These are phyloP conservation scores for Coenobita brevimanus DNA, from an alignment of 1,140 invertebrate genomes.

Conservation along the genomic window DNA sequence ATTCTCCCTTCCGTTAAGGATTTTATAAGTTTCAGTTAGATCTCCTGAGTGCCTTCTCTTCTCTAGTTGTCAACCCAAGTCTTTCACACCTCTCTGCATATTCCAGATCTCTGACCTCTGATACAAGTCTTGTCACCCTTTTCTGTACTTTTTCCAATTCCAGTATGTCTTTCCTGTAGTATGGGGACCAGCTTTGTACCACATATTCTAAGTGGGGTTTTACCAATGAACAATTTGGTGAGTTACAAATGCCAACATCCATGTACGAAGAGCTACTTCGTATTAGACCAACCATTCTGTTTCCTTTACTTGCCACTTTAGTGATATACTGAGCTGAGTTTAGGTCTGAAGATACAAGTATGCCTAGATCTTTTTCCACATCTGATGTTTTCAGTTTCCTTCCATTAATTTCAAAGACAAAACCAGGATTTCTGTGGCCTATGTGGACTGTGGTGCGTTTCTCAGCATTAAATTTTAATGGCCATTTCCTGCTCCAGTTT, in stretches of 20 bases:
- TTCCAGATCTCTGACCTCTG: too few relatives aligned
- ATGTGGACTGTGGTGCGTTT: slow-evolving; percentile 1
- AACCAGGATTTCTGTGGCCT: background rate
- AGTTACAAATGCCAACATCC: background rate
- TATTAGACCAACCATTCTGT: background rate
- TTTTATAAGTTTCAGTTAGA: too few relatives aligned
- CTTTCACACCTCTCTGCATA: too few relatives aligned
- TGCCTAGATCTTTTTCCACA: background rate
- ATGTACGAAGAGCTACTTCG: background rate
- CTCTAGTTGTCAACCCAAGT: too few relatives aligned
- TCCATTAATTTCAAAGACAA: background rate
- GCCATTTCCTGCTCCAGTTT: background rate
- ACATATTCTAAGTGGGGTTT: background rate
- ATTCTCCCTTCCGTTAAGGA: too few relatives aligned
- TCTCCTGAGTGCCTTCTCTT: too few relatives aligned
- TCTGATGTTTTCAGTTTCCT: background rate
- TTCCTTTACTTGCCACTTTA: background rate
- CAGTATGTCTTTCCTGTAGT: too few relatives aligned
- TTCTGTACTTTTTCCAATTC: slow-evolving; percentile 2
- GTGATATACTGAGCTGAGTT: background rate
- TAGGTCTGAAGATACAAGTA: background rate
- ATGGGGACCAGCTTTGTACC: background rate
- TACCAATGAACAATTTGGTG: background rate
- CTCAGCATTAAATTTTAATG: background rate
- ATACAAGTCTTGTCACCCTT: too few relatives aligned